These are phyloP conservation scores for Paradisaea rubra DNA, from an alignment of 2,113 vertebrate genomes.

Conservation along the genomic window DNA sequence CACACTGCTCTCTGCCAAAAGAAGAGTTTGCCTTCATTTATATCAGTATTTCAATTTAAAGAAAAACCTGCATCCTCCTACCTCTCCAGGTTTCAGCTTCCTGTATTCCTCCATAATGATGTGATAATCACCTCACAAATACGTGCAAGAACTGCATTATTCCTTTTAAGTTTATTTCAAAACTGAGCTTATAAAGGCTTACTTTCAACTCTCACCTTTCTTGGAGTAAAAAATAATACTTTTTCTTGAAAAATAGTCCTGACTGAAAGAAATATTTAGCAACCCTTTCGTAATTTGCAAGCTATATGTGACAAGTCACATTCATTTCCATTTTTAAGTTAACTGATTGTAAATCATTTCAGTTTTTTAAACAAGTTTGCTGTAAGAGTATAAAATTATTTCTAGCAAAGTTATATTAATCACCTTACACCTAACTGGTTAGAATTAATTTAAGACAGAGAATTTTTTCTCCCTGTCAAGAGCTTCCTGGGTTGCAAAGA, in stretches of 20 bases:
- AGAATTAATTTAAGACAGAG: background rate
- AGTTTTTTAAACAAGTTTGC: conserved; percentile 2
- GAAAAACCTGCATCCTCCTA: background rate
- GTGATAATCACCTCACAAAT: conserved; percentile 1
- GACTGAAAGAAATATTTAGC: conserved; percentile 14
- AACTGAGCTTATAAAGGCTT: background rate
- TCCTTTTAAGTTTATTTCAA: conserved; percentile 25
- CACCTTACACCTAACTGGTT: background rate
- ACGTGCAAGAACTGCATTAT: background rate
- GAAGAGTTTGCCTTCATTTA: background rate
- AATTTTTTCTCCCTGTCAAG: background rate
- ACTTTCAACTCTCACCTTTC: background rate
- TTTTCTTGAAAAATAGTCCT: conserved; percentile 17
- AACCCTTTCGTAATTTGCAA: background rate
- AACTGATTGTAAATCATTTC: conserved; percentile 5
- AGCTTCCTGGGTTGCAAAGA: background rate
- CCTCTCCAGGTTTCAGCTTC: background rate
- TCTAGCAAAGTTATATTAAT: conserved; percentile 31
- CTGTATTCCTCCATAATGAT: background rate
- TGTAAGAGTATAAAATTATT: background rate
- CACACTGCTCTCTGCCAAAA: background rate
- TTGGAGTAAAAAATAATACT: background rate
- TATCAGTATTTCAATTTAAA: background rate
- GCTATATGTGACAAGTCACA: background rate
- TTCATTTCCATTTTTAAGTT: conserved; percentile 36